Conservation (phyloP, 2,888 invertebrate species). For the Apodemia duryi region DNA sequence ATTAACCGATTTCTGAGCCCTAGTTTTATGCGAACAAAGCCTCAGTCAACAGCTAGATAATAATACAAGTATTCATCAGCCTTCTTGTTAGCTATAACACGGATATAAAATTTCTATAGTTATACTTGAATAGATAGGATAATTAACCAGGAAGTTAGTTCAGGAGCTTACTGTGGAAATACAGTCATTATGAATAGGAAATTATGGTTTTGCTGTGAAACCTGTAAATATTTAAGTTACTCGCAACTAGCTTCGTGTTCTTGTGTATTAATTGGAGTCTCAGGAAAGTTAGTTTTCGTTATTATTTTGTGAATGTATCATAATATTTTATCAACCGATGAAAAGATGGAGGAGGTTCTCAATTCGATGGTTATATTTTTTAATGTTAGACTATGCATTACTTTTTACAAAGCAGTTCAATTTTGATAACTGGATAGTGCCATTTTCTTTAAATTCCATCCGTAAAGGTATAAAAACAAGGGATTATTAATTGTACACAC, state of each 20-base stretch:
- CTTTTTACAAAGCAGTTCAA: no score
- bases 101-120: background rate
- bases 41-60: no score
- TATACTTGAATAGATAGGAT: background rate
- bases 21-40: no score
- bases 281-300: background rate
- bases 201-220: slow-evolving; percentile 2
- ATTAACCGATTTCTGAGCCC: no score
- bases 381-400: no score
- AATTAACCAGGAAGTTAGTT: slow-evolving; percentile 1
- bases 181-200: slow-evolving; percentile 3
- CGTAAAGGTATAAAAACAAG: no score
- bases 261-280: background rate
- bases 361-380: no score
- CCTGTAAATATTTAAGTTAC: background rate
- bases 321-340: no score
- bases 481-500: no score
- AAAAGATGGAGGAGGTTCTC: no score
- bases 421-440: no score
- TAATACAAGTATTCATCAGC: background rate
- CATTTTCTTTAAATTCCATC: no score
- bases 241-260: slow-evolving; percentile 1
- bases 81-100: background rate
- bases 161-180: background rate
- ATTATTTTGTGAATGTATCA: background rate